phyloP scores from a whole-genome alignment of 92 coral and sea anemone species.

The Pocillopora grandis region DNA sequence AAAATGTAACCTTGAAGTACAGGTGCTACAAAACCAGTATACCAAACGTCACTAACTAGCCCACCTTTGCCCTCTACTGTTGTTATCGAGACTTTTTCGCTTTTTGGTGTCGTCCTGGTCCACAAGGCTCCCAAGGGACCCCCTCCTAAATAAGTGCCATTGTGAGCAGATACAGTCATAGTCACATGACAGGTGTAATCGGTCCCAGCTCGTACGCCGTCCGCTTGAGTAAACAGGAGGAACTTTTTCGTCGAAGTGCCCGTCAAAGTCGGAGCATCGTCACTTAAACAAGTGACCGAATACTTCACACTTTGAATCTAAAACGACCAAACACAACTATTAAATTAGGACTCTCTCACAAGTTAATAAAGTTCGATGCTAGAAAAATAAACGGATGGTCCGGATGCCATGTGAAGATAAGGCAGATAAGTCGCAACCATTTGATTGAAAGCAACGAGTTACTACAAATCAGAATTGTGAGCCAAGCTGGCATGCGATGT shows the following conservation, averaged over 20 bases:
- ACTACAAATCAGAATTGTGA: too few relatives aligned
- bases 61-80: constrained; percentile 93
- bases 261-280: constrained; percentile 70
- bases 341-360: background rate
- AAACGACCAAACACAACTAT: background rate
- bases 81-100: constrained; percentile 78
- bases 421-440: too few relatives aligned
- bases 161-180: constrained; percentile 79
- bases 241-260: constrained; percentile 50
- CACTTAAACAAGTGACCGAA: constrained; percentile 84
- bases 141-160: constrained; percentile 67
- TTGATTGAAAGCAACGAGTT: too few relatives aligned
- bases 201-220: constrained; percentile 89
- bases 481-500: too few relatives aligned
- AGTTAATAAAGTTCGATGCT: too few relatives aligned
- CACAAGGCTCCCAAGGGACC: constrained; percentile 53
- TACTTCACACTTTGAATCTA: constrained; percentile 66
- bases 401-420: background rate
- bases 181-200: constrained; percentile 88
- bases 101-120: constrained; percentile 85
- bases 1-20: background rate
- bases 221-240: constrained; percentile 63
- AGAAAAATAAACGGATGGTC: background rate
- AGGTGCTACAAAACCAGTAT: background rate
- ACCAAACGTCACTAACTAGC: background rate